Evolutionary conservation across 2,888 invertebrate species (phyloP), one percentile per base, ranked within the genome.

Genomic region (Abrostola tripartita): DNA sequence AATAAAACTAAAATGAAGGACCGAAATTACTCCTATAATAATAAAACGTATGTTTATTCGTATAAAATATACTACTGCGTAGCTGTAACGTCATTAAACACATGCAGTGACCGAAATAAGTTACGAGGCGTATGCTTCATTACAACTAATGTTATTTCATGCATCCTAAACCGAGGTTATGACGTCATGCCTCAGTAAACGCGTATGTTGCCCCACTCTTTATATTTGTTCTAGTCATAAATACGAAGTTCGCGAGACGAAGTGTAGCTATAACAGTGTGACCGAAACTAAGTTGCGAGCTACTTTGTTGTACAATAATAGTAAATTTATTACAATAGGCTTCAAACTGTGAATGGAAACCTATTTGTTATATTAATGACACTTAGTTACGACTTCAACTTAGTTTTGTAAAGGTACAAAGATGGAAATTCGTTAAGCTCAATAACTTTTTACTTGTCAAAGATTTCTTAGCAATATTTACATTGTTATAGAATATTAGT

Each of bases 111-210:
- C 69, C 52, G 55, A 62, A 68, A 77, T 74, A 76, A 61, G 37
- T 65, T 59, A 65, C 44, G 58, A 68, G 49, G 47, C 52, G 37
- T 58, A 73, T 50, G 65, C 42, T 53, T 61, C 59, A 40, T 53
- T 65, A 54, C 54, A 68, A 52, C 47, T 40, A 68, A 62, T 59
- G 41, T 57, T 57, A 59, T 68, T 68, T 72, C 63, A 63, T 59
- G 61, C 77, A 61, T 74, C 61, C 61, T 65, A 44, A 68, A 65
- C 74, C 57, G 47, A 50, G 50, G 73, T 63, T 59, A 73, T 67
- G 57, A 58, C 51, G 68, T 50, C 55, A 67, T 12, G 61, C 38
- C 24, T 61, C 54, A 53, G 42, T 71, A 37, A 71, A 75, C 52
- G 47, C 10, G 52, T 54, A 71, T 11, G 40, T 71, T 65, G 51